A percentile compares a stretch with the other conserved stretches of the same genome.
phyloP scores from a whole-genome alignment of 64 coral and sea anemone genomes.

The Platygyra sinensis region DNA sequence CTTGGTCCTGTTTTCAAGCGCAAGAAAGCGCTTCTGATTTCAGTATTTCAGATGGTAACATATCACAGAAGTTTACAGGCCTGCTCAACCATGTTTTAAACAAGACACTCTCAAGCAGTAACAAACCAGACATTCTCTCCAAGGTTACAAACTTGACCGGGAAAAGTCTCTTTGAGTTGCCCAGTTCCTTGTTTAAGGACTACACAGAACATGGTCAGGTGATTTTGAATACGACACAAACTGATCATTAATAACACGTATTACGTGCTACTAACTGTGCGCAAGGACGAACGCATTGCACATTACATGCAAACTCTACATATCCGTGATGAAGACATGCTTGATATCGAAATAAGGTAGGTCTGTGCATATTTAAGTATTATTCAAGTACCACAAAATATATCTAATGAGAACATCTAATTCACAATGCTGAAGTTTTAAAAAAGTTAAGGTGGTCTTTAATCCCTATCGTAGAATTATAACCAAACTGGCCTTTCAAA shows the following conservation, averaged over 20 bases:
- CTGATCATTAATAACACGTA: not conserved
- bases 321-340: not conserved
- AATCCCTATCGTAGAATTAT: too few relatives aligned
- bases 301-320: not conserved
- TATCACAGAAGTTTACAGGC: not conserved
- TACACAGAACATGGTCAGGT: not conserved
- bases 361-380: not conserved
- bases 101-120: not conserved
- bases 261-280: not conserved
- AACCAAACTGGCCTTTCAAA: too few relatives aligned
- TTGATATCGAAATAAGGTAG: slow-evolving; percentile 4
- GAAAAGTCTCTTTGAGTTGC: not conserved
- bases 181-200: not conserved
- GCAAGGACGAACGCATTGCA: not conserved
- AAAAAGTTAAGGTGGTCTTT: too few relatives aligned
- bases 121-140: not conserved
- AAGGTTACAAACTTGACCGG: not conserved
- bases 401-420: too few relatives aligned
- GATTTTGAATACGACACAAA: not conserved
- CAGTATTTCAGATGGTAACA: not conserved
- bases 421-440: too few relatives aligned
- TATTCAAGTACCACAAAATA: too few relatives aligned
- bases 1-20: not conserved
- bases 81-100: not conserved
- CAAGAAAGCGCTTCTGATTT: not conserved